These are phyloP conservation scores for Acridotheres tristis DNA, from an alignment of 2,797 vertebrate species.

Conservation along the genomic window DNA sequence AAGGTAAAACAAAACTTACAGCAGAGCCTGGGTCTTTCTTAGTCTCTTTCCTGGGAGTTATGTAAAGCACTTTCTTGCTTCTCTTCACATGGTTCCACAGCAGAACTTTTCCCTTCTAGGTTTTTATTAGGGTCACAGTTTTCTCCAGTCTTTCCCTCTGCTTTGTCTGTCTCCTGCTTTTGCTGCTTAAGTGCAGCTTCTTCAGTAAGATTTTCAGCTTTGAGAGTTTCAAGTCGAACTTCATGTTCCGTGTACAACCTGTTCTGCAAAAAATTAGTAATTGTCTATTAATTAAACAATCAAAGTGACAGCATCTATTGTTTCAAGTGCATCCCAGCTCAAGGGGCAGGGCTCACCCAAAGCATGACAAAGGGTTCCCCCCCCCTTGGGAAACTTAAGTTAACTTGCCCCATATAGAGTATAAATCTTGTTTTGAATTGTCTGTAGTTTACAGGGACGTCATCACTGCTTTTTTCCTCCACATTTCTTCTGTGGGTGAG, in stretches of 20 bases:
- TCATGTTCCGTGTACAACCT: background rate
- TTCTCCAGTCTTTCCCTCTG: background rate
- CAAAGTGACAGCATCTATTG: background rate
- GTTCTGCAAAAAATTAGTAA: conserved; percentile 46
- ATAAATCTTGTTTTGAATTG: background rate
- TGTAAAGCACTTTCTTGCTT: background rate
- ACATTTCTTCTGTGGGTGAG: background rate
- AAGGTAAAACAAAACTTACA: conserved; percentile 11
- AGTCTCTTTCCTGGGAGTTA: background rate
- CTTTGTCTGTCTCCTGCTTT: background rate
- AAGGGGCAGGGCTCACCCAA: background rate
- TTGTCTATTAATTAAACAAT: background rate
- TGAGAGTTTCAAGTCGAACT: background rate
- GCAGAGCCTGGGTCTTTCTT: background rate
- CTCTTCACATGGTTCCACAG: background rate
- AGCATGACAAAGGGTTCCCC: accelerated
- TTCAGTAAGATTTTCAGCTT: background rate
- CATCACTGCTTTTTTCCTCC: background rate
- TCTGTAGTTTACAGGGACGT: background rate
- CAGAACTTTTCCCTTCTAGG: background rate
- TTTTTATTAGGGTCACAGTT: background rate
- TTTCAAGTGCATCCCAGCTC: background rate
- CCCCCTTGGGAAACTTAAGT: background rate
- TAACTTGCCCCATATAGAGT: background rate
- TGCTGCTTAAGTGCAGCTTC: background rate